Base-by-base conservation (phyloP, 2,888 invertebrate genomes). In the Hydriomena furcata region DNA sequence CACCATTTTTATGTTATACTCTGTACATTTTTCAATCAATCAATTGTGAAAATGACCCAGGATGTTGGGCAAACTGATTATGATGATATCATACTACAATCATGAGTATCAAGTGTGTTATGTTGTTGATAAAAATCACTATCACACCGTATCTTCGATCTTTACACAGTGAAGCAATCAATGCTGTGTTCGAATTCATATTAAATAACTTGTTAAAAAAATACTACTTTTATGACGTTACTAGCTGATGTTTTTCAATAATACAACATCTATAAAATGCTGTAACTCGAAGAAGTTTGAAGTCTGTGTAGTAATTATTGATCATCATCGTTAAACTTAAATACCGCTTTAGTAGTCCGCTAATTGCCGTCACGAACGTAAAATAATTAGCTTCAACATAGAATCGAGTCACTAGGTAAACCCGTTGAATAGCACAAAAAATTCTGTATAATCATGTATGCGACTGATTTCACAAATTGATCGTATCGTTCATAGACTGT, bases 51-150 rank as follows among this genome's bases (percentile, higher is more conserved):
- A 42, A 42, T 21, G 10, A n/a, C 10, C 11, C 13, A 35, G 10
- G 24, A 32, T 42, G n/a, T 49, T 17, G 49, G 49, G 31, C 49
- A 37, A 31, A 49, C 43, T 43, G 36, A 49, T 37, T 43, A 37
- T 12, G 28, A 24, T 30, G 41, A 42, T 36, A 49, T 30, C 42
- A 12, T n/a, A 13, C 12, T 35, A 25, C 20, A 23, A 36, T 42
- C 34, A 37, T 17, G 17, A 4, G 17, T 36, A 31, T 6, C 20
- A n/a, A 24, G 36, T 25, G 35, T 34, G 25, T 36, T 8, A 31
- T 36, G 17, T 30, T 31, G 24, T 38, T 46, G 38, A 34, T 21
- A 17, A 17, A 17, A n/a, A n/a, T n/a, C 4, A 17, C 17, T 17
- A 17, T 17, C 17, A 17, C 17, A 17, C 17, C 4, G 17, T 4